A percentile compares a stretch with the other conserved stretches of the same genome.
phyloP scores from a whole-genome alignment of 2,113 vertebrate species.

The Heliornis fulica region DNA sequence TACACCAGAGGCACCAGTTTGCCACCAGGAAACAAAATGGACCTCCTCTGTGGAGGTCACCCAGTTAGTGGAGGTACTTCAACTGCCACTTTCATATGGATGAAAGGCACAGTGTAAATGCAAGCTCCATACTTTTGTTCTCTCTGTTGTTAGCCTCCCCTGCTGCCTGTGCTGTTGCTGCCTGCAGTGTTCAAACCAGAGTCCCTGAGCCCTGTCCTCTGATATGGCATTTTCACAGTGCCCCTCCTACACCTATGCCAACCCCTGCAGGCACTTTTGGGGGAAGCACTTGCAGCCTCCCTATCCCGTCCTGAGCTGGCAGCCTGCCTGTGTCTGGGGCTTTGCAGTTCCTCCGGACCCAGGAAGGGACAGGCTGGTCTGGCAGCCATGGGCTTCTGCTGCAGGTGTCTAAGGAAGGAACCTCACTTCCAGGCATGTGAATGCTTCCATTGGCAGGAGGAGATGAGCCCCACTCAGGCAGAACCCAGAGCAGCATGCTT shows the following conservation, averaged over 20 bases:
- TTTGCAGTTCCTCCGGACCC: not conserved
- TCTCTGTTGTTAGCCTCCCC: not conserved
- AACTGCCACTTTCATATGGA: not conserved
- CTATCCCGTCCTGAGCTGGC: not conserved
- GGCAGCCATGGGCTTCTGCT: not conserved
- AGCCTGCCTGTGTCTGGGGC: accelerated
- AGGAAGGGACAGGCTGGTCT: not conserved
- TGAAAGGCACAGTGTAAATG: not conserved
- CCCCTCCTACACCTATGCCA: not conserved
- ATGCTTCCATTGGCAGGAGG: not conserved
- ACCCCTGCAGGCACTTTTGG: not conserved
- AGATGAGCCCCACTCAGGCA: not conserved
- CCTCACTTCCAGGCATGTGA: not conserved
- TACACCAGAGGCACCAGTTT: not conserved
- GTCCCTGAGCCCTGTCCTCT: not conserved
- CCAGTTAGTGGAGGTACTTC: not conserved
- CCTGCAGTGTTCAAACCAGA: not conserved
- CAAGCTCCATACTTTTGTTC: not conserved
- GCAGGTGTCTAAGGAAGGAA: not conserved
- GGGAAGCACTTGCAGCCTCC: not conserved
- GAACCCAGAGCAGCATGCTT: not conserved
- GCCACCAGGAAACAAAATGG: not conserved
- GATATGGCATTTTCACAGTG: not conserved
- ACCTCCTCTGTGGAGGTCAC: not conserved
- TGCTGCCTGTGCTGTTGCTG: not conserved